A percentile compares a stretch with the other conserved stretches of the same genome.
These are phyloP conservation scores for Bolinopsis microptera DNA, from an alignment of 37 sponge, comb jelly and placozoan genomes.

Conservation along the genomic window DNA sequence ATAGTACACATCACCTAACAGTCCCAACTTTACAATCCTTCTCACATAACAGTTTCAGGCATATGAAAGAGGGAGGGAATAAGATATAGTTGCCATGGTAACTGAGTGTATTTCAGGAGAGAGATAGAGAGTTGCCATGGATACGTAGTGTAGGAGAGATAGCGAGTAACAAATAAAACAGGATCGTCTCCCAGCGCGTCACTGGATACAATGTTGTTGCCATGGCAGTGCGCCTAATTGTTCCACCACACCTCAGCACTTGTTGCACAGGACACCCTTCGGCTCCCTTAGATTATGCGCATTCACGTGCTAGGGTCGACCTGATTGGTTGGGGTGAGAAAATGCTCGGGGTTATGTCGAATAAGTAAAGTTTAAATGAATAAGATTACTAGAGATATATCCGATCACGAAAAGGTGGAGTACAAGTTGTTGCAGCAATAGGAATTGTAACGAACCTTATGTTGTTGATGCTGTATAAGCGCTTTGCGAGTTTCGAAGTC, in stretches of 20 bases:
- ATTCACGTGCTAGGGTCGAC: conserved; percentile 61
- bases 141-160: background rate
- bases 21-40: background rate
- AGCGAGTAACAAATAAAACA: background rate
- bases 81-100: background rate
- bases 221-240: background rate
- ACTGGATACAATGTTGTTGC: background rate
- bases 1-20: background rate
- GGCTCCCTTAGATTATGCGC: background rate
- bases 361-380: background rate
- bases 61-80: conserved; percentile 2
- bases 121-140: background rate
- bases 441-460: background rate
- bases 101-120: background rate
- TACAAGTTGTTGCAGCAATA: background rate
- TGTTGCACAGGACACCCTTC: background rate
- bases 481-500: conserved; percentile 81
- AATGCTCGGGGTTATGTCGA: background rate
- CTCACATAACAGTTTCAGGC: background rate
- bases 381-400: background rate
- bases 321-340: background rate
- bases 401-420: too few relatives aligned
- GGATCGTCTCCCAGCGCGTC: background rate
- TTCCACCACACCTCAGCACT: background rate
- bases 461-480: conserved; percentile 77